phyloP scores from a whole-genome alignment of 2,888 invertebrate genomes.

The Esperia sulphurella region DNA sequence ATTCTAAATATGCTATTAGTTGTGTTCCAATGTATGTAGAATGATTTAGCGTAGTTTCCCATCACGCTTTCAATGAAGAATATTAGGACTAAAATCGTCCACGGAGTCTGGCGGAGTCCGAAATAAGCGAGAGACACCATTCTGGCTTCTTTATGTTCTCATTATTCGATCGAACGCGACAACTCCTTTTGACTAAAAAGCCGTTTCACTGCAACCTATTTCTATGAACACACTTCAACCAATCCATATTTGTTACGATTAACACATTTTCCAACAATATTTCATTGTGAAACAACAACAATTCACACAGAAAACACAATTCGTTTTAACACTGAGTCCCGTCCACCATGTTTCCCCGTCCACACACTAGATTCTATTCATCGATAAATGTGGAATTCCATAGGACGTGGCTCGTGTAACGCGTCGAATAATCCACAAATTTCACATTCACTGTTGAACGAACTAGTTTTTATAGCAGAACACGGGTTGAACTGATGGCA shows the following conservation, averaged over 20 bases:
- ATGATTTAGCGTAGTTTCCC: constrained; percentile 89
- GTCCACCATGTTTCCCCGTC: constrained; percentile 72
- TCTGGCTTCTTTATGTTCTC: constrained; percentile 55
- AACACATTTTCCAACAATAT: constrained; percentile 28
- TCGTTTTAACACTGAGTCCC: constrained; percentile 58
- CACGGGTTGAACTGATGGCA: constrained; percentile 46
- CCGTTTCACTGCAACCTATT: constrained; percentile 22
- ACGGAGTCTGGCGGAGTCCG: constrained; percentile 69
- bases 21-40: constrained; percentile 94
- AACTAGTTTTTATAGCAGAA: constrained; percentile 29
- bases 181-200: constrained; percentile 16
- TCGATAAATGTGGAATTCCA: constrained; percentile 78
- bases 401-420: constrained; percentile 67
- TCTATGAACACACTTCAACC: constrained; percentile 38
- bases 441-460: constrained; percentile 30
- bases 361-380: constrained; percentile 73
- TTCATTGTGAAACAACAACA: constrained; percentile 34
- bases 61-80: constrained; percentile 82
- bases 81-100: constrained; percentile 78
- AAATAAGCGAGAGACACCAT: constrained; percentile 70
- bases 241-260: constrained; percentile 61
- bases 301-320: constrained; percentile 63
- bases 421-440: constrained; percentile 46
- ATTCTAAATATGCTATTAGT: constrained; percentile 96
- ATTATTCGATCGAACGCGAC: constrained; percentile 46